phyloP scores from a whole-genome alignment of 92 coral and sea anemone genomes.

The Heteractis magnifica region DNA sequence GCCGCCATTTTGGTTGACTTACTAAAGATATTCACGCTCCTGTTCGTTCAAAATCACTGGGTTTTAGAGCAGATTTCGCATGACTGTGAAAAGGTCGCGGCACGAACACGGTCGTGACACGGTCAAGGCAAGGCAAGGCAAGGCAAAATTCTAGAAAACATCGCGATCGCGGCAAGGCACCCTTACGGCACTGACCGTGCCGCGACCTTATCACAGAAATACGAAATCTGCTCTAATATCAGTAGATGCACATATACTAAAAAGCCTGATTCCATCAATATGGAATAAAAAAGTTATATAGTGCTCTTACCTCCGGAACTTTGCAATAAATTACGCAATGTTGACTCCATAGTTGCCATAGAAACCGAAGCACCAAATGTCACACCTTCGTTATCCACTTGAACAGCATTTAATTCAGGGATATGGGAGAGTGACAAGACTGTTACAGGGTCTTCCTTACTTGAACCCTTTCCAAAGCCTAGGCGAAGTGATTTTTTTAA shows the following conservation, averaged over 20 bases:
- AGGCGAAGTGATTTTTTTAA: neutral
- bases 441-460: neutral
- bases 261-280: neutral
- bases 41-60: no score
- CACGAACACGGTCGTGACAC: no score
- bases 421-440: slow-evolving; percentile 33
- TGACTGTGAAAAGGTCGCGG: no score
- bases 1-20: no score
- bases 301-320: neutral
- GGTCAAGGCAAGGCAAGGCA: no score
- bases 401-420: slow-evolving; percentile 40
- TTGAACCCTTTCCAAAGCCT: slow-evolving; percentile 12
- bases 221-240: no score
- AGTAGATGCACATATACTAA: neutral
- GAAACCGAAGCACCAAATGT: slow-evolving; percentile 42
- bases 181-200: no score
- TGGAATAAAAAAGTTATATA: neutral
- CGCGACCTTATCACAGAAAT: no score
- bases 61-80: no score
- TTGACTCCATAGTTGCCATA: slow-evolving; percentile 29
- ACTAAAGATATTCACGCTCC: no score
- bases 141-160: no score
- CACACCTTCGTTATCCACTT: slow-evolving; percentile 21
- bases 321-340: neutral
- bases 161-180: no score